These are phyloP conservation scores for Distichodus sexfasciatus DNA, from an alignment of 2,797 vertebrate species.

Conservation along the genomic window DNA sequence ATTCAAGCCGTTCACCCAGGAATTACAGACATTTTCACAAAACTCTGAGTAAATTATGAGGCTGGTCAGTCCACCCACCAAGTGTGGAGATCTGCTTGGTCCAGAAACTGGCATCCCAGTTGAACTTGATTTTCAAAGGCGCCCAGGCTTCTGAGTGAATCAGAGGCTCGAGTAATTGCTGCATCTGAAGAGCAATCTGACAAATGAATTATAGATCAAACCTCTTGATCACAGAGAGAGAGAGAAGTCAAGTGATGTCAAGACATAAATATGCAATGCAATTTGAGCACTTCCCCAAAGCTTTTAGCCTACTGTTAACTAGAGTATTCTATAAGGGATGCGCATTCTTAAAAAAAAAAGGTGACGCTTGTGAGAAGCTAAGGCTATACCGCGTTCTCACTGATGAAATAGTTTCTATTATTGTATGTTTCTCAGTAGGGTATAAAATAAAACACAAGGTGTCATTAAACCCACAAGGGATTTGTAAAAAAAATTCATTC, in stretches of 20 bases:
- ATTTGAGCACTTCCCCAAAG: conserved; percentile 16
- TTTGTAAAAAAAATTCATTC: too few species aligned
- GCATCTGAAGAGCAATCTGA: conserved; percentile 96
- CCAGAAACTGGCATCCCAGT: conserved; percentile 97
- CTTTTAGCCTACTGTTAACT: not conserved
- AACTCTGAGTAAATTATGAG: not conserved
- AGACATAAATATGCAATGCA: conserved; percentile 30
- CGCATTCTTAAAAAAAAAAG: not conserved
- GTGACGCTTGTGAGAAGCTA: not conserved
- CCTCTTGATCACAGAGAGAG: conserved; percentile 4
- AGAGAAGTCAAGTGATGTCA: too few species aligned
- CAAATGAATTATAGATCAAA: conserved; percentile 34
- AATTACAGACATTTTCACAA: not conserved
- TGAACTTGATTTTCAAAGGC: conserved; percentile 91
- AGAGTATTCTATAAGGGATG: not conserved
- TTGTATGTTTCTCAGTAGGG: too few species aligned
- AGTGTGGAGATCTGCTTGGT: conserved; percentile 90
- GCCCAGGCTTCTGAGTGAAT: conserved; percentile 78
- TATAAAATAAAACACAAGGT: too few species aligned
- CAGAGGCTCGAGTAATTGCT: conserved; percentile 85
- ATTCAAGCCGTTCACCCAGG: not conserved
- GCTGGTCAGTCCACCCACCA: conserved; percentile 69
- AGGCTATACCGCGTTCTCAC: too few species aligned
- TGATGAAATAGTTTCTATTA: too few species aligned
- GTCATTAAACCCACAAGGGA: too few species aligned